These are phyloP conservation scores for Dermolepida albohirtum DNA, from an alignment of 2,888 invertebrate species.

Conservation along the genomic window DNA sequence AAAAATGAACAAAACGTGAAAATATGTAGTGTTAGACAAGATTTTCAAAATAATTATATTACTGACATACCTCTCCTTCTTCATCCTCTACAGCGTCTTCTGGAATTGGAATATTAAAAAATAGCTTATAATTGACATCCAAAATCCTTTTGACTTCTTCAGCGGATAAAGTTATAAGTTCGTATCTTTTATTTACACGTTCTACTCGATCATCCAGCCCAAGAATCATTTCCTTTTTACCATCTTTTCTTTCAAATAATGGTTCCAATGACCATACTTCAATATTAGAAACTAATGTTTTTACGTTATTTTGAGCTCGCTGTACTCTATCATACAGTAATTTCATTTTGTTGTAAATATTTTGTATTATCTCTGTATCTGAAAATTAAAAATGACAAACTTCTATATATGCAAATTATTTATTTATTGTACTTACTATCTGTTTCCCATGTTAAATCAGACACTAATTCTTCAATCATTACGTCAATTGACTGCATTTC, in stretches of 20 bases:
- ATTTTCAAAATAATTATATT: too few species aligned
- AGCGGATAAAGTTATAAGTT: slow-evolving; percentile 67
- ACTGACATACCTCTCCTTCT: slow-evolving; percentile 44
- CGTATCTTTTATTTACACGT: slow-evolving; percentile 69
- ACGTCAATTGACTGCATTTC: slow-evolving; percentile 82
- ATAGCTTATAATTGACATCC: slow-evolving; percentile 75
- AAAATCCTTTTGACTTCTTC: slow-evolving; percentile 71
- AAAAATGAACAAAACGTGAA: too few species aligned
- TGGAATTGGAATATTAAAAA: slow-evolving; percentile 71
- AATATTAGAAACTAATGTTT: slow-evolving; percentile 69
- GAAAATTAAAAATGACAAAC: slow-evolving; percentile 53
- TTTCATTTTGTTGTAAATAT: slow-evolving; percentile 75
- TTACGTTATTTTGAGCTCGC: slow-evolving; percentile 76
- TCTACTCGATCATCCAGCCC: slow-evolving; percentile 70
- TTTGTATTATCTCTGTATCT: slow-evolving; percentile 78
- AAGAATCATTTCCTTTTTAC: slow-evolving; percentile 69
- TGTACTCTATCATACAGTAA: slow-evolving; percentile 78
- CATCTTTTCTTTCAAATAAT: slow-evolving; percentile 80
- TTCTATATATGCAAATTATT: slow-evolving; percentile 45
- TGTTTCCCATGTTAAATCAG: slow-evolving; percentile 82
- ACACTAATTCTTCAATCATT: slow-evolving; percentile 76
- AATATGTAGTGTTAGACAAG: not conserved
- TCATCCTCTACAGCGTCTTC: slow-evolving; percentile 45
- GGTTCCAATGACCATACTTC: slow-evolving; percentile 80
- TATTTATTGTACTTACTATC: slow-evolving; percentile 72